A percentile compares a stretch with the other conserved stretches of the same genome.
Evolutionary conservation across 1,140 invertebrate genomes (phyloP).

Genomic region (Drosophila murphyi): DNA sequence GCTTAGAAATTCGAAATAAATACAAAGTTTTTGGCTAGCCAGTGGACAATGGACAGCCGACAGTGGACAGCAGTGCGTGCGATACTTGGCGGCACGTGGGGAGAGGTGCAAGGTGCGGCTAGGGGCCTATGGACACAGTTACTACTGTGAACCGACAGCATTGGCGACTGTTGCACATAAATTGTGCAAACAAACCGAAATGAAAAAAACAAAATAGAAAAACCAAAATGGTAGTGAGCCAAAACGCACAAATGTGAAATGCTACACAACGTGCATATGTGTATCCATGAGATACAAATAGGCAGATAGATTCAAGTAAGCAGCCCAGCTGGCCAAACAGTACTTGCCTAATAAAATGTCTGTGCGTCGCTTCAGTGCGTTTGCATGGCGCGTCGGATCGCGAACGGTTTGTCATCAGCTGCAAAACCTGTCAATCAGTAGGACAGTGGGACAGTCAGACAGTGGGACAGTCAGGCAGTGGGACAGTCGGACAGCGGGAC

Average conservation of each 20-base stretch:
- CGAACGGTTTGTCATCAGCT: constrained; percentile 6
- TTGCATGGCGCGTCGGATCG: not conserved
- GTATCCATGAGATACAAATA: constrained; percentile 67
- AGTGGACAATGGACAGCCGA: constrained; percentile 17
- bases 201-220: constrained; percentile 49
- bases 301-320: constrained; percentile 14
- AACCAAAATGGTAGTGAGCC: constrained; percentile 54
- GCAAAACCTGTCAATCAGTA: constrained; percentile 29
- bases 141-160: constrained; percentile 26
- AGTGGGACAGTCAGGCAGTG: constrained; percentile 1
- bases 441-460: constrained; percentile 2
- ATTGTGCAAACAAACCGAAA: constrained; percentile 74
- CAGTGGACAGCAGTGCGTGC: constrained; percentile 17
- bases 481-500: constrained; percentile 2
- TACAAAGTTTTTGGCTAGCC: constrained; percentile 55
- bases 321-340: constrained; percentile 10
- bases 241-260: constrained; percentile 44
- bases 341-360: constrained; percentile 33
- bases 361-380: constrained; percentile 13
- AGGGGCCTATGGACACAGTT: not conserved
- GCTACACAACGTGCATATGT: constrained; percentile 30
- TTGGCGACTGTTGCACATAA: constrained; percentile 55
- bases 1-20: constrained; percentile 66
- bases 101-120: not conserved
- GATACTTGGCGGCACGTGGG: not conserved